Percentiles rank a stretch among this genome's conserved stretches.
Evolutionary conservation across 2,113 vertebrate species (phyloP).

Genomic region (Mirza zaza): DNA sequence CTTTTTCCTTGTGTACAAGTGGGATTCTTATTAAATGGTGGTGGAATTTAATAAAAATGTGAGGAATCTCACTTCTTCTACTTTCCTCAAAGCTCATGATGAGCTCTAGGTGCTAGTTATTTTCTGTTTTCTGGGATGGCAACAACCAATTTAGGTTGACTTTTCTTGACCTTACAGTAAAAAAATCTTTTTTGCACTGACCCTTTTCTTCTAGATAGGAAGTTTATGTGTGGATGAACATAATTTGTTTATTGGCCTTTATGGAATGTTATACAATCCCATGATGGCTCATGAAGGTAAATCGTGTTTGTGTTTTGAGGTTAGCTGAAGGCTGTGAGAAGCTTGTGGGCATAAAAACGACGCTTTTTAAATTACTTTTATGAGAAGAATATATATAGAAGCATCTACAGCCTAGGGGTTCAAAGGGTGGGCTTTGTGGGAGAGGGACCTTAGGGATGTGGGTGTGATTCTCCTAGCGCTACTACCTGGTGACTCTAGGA

Average conservation of each 20-base stretch:
- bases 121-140: background rate
- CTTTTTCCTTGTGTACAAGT: background rate
- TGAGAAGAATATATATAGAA: background rate
- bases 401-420: background rate
- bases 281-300: background rate
- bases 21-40: background rate
- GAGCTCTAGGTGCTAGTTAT: background rate
- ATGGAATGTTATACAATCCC: background rate
- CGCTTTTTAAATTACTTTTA: background rate
- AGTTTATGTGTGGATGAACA: background rate
- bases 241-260: constrained; percentile 18
- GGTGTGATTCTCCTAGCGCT: background rate
- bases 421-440: background rate
- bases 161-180: background rate
- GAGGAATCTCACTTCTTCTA: background rate
- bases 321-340: background rate
- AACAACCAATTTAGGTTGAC: background rate
- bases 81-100: background rate
- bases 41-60: background rate
- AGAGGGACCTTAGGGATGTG: too few species aligned
- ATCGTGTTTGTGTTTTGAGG: background rate
- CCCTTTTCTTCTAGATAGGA: background rate
- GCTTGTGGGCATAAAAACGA: background rate
- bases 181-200: background rate
- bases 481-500: background rate